Evolutionary conservation across 2,797 vertebrate genomes (phyloP).

Genomic region (Coregonus sp.): DNA sequence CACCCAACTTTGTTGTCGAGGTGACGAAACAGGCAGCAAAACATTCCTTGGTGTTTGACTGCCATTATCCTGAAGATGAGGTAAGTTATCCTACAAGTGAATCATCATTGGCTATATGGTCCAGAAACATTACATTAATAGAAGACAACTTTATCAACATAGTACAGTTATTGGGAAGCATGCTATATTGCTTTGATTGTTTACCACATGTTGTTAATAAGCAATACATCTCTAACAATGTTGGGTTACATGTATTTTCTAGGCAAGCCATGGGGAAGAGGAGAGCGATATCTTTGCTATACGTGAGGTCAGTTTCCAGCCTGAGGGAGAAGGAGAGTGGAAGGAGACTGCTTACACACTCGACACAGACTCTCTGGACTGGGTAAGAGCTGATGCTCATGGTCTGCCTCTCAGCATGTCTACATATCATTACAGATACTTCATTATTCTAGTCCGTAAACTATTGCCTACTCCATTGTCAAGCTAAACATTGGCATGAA

Average conservation of each 20-base stretch:
- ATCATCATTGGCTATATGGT: neutral
- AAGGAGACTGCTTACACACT: constrained; percentile 95
- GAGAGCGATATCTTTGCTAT: constrained; percentile 94
- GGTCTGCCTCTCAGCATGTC: too few relatives aligned
- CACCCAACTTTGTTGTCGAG: constrained; percentile 96
- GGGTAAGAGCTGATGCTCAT: constrained; percentile 74
- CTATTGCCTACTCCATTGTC: too few relatives aligned
- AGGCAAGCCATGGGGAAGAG: constrained; percentile 80
- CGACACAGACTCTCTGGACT: constrained; percentile 94
- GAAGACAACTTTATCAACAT: neutral
- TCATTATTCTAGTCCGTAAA: too few relatives aligned
- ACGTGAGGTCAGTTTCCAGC: constrained; percentile 95
- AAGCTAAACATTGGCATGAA: too few relatives aligned
- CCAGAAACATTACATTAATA: neutral
- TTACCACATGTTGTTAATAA: neutral
- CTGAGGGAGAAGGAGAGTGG: constrained; percentile 85
- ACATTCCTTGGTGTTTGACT: constrained; percentile 92
- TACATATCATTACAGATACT: too few relatives aligned
- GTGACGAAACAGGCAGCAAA: constrained; percentile 86
- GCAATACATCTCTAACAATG: neutral
- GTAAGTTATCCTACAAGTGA: constrained; percentile 59
- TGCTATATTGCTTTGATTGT: neutral
- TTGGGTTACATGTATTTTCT: constrained; percentile 1
- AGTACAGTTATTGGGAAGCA: neutral
- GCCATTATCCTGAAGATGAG: constrained; percentile 95